phyloP scores from a whole-genome alignment of 2,113 vertebrate genomes.

The Coptodon rendalli region DNA sequence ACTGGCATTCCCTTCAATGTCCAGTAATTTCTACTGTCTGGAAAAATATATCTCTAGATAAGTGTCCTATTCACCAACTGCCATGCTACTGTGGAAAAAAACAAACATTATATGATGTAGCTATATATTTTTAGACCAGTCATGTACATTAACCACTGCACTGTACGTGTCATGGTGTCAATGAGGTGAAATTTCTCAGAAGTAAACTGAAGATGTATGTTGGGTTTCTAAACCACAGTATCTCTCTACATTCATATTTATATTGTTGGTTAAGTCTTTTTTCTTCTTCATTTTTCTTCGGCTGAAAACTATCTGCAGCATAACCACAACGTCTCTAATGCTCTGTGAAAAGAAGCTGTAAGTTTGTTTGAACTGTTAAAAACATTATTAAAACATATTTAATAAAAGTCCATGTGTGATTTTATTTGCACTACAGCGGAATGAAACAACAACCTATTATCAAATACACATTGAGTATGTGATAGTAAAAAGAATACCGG shows the following conservation, averaged over 20 bases:
- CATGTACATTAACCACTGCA: accelerated
- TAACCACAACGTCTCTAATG: neutral
- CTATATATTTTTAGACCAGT: too few species aligned
- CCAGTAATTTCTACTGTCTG: neutral
- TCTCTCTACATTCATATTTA: neutral
- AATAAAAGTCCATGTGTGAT: neutral
- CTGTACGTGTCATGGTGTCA: accelerated
- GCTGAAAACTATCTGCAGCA: neutral
- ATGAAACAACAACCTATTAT: neutral
- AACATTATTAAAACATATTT: neutral
- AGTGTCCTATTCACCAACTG: neutral
- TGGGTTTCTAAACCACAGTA: neutral
- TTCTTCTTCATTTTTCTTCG: accelerated
- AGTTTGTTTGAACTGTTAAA: neutral
- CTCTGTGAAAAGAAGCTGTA: neutral
- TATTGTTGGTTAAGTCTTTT: neutral
- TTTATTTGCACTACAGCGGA: neutral
- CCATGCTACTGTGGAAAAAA: too few species aligned
- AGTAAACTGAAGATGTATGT: neutral
- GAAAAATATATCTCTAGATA: neutral
- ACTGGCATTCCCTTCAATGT: neutral
- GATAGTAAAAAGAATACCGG: too few species aligned
- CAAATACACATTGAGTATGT: neutral
- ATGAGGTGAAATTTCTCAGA: neutral
- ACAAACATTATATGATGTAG: too few species aligned